Evolutionary conservation across 2,113 vertebrate genomes (phyloP).

Genomic region (Pteronura brasiliensis): DNA sequence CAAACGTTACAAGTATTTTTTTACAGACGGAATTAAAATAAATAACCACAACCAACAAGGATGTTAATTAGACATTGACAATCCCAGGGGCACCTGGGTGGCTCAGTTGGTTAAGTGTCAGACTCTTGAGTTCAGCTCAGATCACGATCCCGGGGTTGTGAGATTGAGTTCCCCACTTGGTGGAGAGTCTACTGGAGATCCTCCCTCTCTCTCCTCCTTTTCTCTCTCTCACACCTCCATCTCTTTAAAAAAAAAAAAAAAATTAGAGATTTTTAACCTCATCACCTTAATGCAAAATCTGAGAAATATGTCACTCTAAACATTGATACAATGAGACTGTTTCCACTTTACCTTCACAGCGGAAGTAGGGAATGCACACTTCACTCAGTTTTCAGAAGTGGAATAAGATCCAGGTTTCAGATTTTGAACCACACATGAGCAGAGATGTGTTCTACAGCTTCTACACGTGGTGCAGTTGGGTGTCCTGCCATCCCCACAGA

Average conservation of each 20-base stretch:
- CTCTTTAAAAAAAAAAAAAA: too few relatives aligned
- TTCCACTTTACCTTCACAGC: not conserved
- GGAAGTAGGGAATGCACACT: not conserved
- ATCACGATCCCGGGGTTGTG: not conserved
- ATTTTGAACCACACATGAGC: not conserved
- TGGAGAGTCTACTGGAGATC: not conserved
- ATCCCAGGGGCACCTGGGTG: not conserved
- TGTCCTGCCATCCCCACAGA: not conserved
- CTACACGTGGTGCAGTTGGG: not conserved
- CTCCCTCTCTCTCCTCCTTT: too few relatives aligned
- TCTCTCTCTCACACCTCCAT: not conserved
- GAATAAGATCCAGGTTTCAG: not conserved
- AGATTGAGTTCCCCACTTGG: not conserved
- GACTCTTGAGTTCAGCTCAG: not conserved
- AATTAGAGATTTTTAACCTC: not conserved
- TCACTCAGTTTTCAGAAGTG: not conserved
- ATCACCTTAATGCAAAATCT: not conserved
- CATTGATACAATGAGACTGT: not conserved
- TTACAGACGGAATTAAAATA: not conserved
- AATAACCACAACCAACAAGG: not conserved
- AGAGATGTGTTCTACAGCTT: not conserved
- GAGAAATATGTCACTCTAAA: not conserved
- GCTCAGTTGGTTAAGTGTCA: not conserved
- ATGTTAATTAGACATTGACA: not conserved
- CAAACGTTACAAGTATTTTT: not conserved